Evolutionary conservation across 2,113 vertebrate species (phyloP).

Genomic region (Gnathonemus echidnorhynchus): DNA sequence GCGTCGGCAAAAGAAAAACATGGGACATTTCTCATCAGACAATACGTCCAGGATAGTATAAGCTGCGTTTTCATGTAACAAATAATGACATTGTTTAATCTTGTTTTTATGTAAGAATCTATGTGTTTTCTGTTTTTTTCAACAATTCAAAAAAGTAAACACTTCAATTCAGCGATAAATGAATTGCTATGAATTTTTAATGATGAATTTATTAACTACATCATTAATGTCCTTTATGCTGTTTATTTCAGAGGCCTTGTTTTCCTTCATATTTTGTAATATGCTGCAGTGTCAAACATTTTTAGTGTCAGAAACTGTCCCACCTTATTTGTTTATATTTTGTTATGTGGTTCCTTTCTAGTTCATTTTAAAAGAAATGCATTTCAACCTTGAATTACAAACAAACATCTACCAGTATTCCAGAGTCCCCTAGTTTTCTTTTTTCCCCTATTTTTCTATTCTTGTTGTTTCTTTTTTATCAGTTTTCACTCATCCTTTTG

Average conservation of each 20-base stretch:
- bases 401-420: neutral
- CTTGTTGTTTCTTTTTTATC: neutral
- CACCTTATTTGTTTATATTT: neutral
- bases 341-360: neutral
- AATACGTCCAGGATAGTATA: constrained; percentile 95
- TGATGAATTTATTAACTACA: neutral
- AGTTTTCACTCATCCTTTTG: neutral
- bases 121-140: neutral
- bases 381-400: neutral
- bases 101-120: neutral
- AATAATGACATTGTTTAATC: neutral
- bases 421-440: neutral
- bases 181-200: neutral
- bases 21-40: constrained; percentile 92
- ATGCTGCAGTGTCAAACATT: neutral
- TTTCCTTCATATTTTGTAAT: constrained; percentile 15
- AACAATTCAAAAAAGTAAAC: neutral
- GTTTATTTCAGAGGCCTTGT: constrained; percentile 49
- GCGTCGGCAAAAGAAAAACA: constrained; percentile 93
- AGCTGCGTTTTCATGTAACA: constrained; percentile 23
- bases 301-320: neutral
- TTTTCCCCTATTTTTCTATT: neutral
- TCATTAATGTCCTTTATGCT: neutral
- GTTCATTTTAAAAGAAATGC: neutral
- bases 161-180: neutral